Evolutionary conservation across 2,113 vertebrate species (phyloP), one percentile per base, ranked within the genome.

Genomic region (Emydocephalus ijimae): DNA sequence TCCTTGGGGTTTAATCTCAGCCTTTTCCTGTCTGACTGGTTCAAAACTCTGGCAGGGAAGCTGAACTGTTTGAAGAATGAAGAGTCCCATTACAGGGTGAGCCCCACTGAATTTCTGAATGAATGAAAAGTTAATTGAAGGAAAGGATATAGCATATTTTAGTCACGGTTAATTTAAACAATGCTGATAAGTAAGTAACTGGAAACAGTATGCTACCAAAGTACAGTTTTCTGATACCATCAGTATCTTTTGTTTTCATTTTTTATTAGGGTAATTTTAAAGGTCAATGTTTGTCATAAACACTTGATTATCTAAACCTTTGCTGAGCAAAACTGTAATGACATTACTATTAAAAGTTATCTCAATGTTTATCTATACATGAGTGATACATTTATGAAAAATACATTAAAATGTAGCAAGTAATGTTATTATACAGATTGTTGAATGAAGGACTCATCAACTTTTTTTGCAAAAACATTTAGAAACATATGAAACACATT

Each of bases 71-170:
- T 97, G 96, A 98, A 97, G 96, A 97, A 97, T 91, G 74, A 96
- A 97, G 97, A 93, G 95, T 97, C 93, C 97, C 94, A 94, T 97
- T 98, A 96, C 96, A 97, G 95, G 96, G 96, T 95, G 95, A 96
- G 94, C 90, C 93, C 96, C 96, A 95, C 94, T 85, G 94, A 97
- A 97, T 98, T 98, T 97, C 96, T 98, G 97, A 98, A 97, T 98
- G 97, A 97, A 97, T 96, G 94, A 95, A 94, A 96, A 97, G 96
- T 97, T 98, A 97, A 98, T 97, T 97, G 97, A 96, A 86, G 95
- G 96, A 98, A 98, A 97, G 96, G 91, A 94, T 56, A 96, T 93
- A 96, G 92, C 94, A 94, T 96, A 95, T 96, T 97, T 97, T 94
- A 96, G 95, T 96, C 94, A 92, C 69, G 96, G 91, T 96, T 97